Conservation (phyloP, 2,113 vertebrate genomes). For the Zosterops hypoxanthus region DNA sequence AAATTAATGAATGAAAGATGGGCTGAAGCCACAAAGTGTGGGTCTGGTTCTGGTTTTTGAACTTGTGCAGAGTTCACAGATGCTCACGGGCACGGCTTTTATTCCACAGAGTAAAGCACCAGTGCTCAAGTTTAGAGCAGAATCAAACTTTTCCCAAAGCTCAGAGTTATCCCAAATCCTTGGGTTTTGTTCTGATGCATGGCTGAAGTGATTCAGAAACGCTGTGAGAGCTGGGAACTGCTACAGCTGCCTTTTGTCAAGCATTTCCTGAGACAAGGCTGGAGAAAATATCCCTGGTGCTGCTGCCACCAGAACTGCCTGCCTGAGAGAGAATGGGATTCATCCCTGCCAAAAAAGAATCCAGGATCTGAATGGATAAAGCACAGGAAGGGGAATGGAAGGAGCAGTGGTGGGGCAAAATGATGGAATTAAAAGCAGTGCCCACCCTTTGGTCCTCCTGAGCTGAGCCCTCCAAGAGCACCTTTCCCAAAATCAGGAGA, state of each 20-base stretch:
- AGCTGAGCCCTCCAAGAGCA: neutral
- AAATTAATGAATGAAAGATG: slow-evolving; percentile 70
- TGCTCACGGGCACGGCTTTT: neutral
- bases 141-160: neutral
- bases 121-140: neutral
- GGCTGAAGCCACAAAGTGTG: slow-evolving; percentile 48
- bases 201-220: neutral
- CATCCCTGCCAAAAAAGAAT: neutral
- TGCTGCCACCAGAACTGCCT: neutral
- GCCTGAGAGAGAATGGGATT: neutral
- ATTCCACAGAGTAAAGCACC: neutral
- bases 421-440: neutral
- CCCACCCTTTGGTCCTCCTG: neutral
- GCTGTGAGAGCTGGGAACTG: neutral
- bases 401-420: neutral
- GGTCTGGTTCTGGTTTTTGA: slow-evolving; percentile 55
- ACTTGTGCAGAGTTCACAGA: slow-evolving; percentile 52
- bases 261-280: neutral
- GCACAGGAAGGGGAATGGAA: neutral
- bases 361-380: neutral
- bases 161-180: neutral
- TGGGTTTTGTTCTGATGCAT: neutral
- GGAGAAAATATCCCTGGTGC: neutral
- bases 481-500: neutral
- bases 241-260: neutral